A percentile compares a stretch with the other conserved stretches of the same genome.
These are phyloP conservation scores for Chaunax sp. DNA, from an alignment of 2,797 vertebrate species.

Conservation along the genomic window DNA sequence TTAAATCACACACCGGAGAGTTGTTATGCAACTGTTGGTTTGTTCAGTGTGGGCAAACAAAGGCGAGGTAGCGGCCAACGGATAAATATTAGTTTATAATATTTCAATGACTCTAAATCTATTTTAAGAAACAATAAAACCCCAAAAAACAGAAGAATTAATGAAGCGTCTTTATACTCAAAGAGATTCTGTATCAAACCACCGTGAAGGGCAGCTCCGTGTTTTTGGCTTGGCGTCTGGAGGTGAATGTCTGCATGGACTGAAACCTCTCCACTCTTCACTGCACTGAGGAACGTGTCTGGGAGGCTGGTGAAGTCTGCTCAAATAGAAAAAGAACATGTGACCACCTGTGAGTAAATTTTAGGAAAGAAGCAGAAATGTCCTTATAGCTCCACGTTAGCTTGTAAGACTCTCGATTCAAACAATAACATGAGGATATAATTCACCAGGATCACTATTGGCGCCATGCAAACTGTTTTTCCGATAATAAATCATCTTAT, in stretches of 20 bases:
- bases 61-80: too few species aligned
- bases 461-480: background rate
- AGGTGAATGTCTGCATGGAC: slow-evolving; percentile 83
- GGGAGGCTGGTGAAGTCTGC: slow-evolving; percentile 85
- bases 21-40: too few species aligned
- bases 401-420: background rate
- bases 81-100: background rate
- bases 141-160: background rate
- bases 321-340: slow-evolving; percentile 27
- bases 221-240: slow-evolving; percentile 69
- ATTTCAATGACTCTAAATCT: background rate
- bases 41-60: too few species aligned
- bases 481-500: slow-evolving; percentile 17
- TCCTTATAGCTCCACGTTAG: background rate
- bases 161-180: slow-evolving; percentile 6
- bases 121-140: background rate
- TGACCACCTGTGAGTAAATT: slow-evolving; percentile 42
- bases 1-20: too few species aligned
- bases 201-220: slow-evolving; percentile 66
- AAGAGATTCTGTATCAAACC: background rate
- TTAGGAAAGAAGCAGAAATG: slow-evolving; percentile 26
- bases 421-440: slow-evolving; percentile 2
- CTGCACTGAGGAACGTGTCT: slow-evolving; percentile 83
- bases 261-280: slow-evolving; percentile 83
- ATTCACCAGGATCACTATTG: background rate